Evolutionary conservation across 2,888 invertebrate species (phyloP), one percentile per base, ranked within the genome.

Genomic region (Dorcus hopei): DNA sequence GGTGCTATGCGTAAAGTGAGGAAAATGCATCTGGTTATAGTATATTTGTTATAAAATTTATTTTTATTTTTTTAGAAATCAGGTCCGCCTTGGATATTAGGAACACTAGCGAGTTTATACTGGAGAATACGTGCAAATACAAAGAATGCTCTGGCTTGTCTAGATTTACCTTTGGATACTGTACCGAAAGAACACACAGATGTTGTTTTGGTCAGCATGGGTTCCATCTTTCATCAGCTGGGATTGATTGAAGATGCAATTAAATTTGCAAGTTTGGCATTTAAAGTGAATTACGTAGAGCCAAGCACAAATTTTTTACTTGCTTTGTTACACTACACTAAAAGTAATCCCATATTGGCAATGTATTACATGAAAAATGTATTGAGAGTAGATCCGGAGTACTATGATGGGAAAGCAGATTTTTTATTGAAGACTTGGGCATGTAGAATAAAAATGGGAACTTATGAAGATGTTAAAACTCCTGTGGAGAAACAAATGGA

Each of bases 81-180:
- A 51, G 89, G 87, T 0, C 88, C 91, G 0, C 82, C 83, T 62
- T 93, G 92, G 92, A 78, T 90, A 6, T 74, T 90, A 16, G 85
- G 86, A 67, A 87, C 88, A 9, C 73, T 92, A 42, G 88, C 91
- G 0, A 89, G 89, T 0, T 77, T 91, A 14, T 91, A 91, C 75
- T 93, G 91, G 91, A 82, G 91, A 7, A 84, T 89, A 1, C 82
- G 87, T 3, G 86, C 87, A 5, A 88, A 89, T 70, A 82, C 84
- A 38, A 80, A 81, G 49, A 87, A 89, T 70, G 88, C 89, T 0
- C 75, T 90, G 6, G 86, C 87, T 67, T 93, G 92, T 73, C 80
- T 90, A 5, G 81, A 87, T 43, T 77, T 84, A 7, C 87, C 89
- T 1, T 80, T 85, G 33, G 79, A 80, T 61, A 76, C 79, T n/a